A percentile compares a stretch with the other conserved stretches of the same genome.
Evolutionary conservation across 2,797 vertebrate species (phyloP).

Genomic region (Lindbergichthys nudifrons): DNA sequence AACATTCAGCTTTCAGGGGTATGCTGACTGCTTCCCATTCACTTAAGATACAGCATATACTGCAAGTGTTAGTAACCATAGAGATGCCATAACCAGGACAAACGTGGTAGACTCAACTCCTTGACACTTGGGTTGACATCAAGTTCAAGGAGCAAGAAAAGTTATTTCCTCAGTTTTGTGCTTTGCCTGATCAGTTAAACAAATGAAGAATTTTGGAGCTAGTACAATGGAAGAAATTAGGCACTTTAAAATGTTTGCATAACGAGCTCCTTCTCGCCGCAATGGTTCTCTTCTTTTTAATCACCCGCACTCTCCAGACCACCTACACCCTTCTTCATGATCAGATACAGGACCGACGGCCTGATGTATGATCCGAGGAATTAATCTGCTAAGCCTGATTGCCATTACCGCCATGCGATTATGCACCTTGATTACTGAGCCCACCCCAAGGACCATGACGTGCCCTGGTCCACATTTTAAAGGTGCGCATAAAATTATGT

Average conservation of each 20-base stretch:
- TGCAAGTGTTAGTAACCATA: slow-evolving; percentile 77
- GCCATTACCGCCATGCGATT: slow-evolving; percentile 86
- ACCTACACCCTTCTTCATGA: slow-evolving; percentile 89
- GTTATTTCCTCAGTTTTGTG: slow-evolving; percentile 57
- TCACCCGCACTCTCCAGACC: slow-evolving; percentile 89
- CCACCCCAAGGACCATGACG: slow-evolving; percentile 84
- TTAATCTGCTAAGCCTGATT: slow-evolving; percentile 88
- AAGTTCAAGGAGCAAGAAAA: slow-evolving; percentile 74
- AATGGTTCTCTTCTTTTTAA: slow-evolving; percentile 84
- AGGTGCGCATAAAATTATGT: slow-evolving; percentile 86
- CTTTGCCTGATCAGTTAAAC: slow-evolving; percentile 74
- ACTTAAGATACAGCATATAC: slow-evolving; percentile 56
- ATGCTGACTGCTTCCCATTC: slow-evolving; percentile 66
- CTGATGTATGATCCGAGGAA: slow-evolving; percentile 82
- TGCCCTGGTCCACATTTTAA: slow-evolving; percentile 80
- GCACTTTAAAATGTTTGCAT: slow-evolving; percentile 87
- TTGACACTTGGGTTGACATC: slow-evolving; percentile 77
- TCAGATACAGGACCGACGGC: slow-evolving; percentile 81
- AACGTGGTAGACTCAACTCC: slow-evolving; percentile 70
- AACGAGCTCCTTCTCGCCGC: slow-evolving; percentile 82
- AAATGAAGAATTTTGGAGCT: slow-evolving; percentile 80
- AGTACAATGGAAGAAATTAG: slow-evolving; percentile 83
- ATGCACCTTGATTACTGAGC: slow-evolving; percentile 89
- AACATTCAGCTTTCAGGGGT: slow-evolving; percentile 64
- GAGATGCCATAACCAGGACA: slow-evolving; percentile 72